These are phyloP conservation scores for Notolabrus celidotus DNA, from an alignment of 2,797 vertebrate genomes.

Conservation along the genomic window DNA sequence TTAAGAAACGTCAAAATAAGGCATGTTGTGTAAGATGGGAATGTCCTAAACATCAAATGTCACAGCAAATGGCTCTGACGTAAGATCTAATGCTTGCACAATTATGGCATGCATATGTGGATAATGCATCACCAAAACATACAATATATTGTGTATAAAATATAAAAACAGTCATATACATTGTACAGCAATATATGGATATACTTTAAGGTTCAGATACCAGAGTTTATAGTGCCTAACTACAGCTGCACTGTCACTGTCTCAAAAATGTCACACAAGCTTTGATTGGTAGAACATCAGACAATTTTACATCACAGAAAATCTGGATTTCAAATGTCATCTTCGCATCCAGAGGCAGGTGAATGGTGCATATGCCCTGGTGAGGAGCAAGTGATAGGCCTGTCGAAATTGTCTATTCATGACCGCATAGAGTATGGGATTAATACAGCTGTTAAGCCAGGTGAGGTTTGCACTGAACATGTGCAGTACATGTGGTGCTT, in stretches of 20 bases:
- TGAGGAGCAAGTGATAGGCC: constrained; percentile 84
- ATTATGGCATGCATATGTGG: not conserved
- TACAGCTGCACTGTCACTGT: no score
- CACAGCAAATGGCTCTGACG: not conserved
- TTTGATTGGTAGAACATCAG: not conserved
- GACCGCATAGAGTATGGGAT: constrained; percentile 90
- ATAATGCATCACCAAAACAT: constrained; percentile 12
- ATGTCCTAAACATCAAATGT: constrained; percentile 1
- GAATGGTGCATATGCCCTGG: constrained; percentile 67
- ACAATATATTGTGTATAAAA: not conserved
- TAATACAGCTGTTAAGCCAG: constrained; percentile 93
- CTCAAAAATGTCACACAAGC: not conserved
- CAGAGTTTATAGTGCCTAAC: no score
- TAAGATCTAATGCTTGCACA: not conserved
- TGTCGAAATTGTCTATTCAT: constrained; percentile 92
- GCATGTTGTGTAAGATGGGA: constrained; percentile 5
- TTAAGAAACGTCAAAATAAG: constrained; percentile 6
- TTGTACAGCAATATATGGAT: no score
- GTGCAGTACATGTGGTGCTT: constrained; percentile 86
- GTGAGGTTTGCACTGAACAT: constrained; percentile 92
- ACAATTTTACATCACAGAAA: not conserved
- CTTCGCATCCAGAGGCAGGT: constrained; percentile 42
- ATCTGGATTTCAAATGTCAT: not conserved
- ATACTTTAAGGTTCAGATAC: no score
- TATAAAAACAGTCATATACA: not conserved